Conservation (phyloP, 2,888 invertebrate genomes). For the Autographa gamma region DNA sequence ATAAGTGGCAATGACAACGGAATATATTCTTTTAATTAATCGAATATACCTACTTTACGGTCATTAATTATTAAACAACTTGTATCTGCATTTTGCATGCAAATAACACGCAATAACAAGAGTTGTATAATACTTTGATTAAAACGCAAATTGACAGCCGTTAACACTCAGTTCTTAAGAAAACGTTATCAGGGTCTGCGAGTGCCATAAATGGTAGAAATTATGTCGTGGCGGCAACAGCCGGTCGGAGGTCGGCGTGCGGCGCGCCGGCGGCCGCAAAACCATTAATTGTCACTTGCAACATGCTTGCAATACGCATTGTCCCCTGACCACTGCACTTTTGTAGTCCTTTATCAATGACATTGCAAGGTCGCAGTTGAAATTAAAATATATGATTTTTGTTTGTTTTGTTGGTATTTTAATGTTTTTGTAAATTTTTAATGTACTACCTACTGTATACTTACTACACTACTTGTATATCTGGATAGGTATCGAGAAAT, state of each 20-base stretch:
- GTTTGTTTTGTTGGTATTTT: not conserved
- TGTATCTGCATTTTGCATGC: not conserved
- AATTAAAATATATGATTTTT: not conserved
- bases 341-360: slow-evolving; percentile 29
- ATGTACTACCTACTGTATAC: no score
- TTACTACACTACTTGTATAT: no score
- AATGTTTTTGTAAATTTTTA: no score
- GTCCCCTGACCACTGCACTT: slow-evolving; percentile 45
- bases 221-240: slow-evolving; percentile 52
- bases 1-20: no score
- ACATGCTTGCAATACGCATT: slow-evolving; percentile 33
- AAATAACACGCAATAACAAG: slow-evolving; percentile 2
- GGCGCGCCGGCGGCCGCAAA: slow-evolving; percentile 41
- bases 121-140: slow-evolving; percentile 37
- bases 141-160: slow-evolving; percentile 44
- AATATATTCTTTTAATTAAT: no score
- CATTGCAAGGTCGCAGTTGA: slow-evolving; percentile 13
- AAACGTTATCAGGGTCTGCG: slow-evolving; percentile 73
- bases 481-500: no score
- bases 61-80: not conserved
- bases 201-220: slow-evolving; percentile 71
- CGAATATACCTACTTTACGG: not conserved
- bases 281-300: slow-evolving; percentile 55
- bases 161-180: slow-evolving; percentile 53
- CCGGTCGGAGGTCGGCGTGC: slow-evolving; percentile 60